phyloP scores from a whole-genome alignment of 2,797 vertebrate genomes.

The Falco novaeseelandiae region DNA sequence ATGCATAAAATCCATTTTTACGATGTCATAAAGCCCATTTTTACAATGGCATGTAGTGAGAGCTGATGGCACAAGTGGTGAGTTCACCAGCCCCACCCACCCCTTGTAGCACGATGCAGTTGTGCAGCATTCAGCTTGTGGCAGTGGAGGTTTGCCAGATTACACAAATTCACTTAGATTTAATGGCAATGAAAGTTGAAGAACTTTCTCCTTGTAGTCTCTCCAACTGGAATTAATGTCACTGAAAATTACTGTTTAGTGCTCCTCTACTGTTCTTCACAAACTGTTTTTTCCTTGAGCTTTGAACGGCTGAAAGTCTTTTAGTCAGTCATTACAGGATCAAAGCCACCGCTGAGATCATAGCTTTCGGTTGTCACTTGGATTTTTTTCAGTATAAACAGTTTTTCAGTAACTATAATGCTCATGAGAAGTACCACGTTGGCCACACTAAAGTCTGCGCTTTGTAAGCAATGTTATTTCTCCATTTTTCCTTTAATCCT shows the following conservation, averaged over 20 bases:
- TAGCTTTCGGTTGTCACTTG: neutral
- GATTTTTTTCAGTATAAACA: neutral
- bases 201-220: neutral
- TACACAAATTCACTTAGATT: neutral
- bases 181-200: neutral
- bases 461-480: neutral
- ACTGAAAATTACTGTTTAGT: neutral
- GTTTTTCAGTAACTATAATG: neutral
- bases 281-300: neutral
- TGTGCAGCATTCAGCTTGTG: neutral
- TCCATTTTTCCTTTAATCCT: neutral
- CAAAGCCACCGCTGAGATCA: neutral
- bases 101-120: rapidly evolving
- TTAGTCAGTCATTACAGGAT: neutral
- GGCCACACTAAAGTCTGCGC: neutral
- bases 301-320: rapidly evolving
- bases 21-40: rapidly evolving
- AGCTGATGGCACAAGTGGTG: neutral
- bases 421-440: neutral
- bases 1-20: rapidly evolving
- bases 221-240: neutral
- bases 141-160: neutral
- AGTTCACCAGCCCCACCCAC: neutral
- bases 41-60: rapidly evolving
- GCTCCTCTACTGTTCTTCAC: neutral